Percentiles rank a stretch among this genome's conserved stretches.
Evolutionary conservation across 2,113 vertebrate species (phyloP).

Genomic region (Mionectes macconnelli): DNA sequence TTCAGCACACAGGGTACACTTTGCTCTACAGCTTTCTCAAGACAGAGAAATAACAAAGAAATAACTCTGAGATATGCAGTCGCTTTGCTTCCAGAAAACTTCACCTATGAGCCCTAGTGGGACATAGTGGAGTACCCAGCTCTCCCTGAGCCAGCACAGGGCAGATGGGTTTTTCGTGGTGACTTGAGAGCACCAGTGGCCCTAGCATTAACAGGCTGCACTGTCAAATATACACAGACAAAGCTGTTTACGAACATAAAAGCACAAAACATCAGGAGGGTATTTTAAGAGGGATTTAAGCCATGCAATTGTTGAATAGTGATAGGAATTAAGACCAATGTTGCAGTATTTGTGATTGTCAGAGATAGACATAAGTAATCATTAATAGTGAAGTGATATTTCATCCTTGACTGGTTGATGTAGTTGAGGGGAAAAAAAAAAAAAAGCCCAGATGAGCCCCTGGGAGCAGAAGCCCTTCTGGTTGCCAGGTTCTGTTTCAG

Average conservation of each 20-base stretch:
- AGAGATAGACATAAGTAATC: background rate
- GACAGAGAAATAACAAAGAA: background rate
- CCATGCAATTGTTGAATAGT: background rate
- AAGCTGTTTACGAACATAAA: background rate
- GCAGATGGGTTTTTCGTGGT: background rate
- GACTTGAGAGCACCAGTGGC: background rate
- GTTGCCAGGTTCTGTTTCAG: constrained; percentile 6
- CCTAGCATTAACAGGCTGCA: background rate
- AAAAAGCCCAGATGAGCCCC: background rate
- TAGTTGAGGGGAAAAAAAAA: background rate
- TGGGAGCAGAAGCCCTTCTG: background rate
- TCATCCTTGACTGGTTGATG: background rate
- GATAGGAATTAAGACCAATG: background rate
- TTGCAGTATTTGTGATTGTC: background rate
- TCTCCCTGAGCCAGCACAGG: background rate
- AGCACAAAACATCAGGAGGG: rapidly evolving
- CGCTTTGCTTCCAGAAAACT: background rate
- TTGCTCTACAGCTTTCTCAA: background rate
- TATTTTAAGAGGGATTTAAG: background rate
- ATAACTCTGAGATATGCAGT: background rate
- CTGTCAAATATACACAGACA: background rate
- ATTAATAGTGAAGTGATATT: background rate
- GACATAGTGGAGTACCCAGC: background rate
- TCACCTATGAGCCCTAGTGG: background rate
- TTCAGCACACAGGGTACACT: background rate